These are phyloP conservation scores for Porphyrio hochstetteri DNA, from an alignment of 2,113 vertebrate genomes.

Conservation along the genomic window DNA sequence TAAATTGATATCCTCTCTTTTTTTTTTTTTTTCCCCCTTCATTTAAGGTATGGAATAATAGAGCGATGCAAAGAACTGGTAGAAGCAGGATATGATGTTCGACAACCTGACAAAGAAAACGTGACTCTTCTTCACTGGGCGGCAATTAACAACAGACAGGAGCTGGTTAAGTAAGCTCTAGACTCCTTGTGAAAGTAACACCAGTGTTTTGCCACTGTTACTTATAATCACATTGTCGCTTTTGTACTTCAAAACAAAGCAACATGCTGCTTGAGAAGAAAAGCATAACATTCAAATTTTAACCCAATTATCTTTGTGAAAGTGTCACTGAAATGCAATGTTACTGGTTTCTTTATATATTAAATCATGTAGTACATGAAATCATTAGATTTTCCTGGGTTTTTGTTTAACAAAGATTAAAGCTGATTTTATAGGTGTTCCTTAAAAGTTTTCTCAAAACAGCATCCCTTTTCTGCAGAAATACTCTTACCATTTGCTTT, in stretches of 20 bases:
- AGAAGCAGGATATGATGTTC: constrained; percentile 92
- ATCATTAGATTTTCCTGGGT: neutral
- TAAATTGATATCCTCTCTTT: neutral
- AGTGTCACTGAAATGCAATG: neutral
- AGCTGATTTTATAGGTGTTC: neutral
- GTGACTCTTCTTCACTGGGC: constrained; percentile 97
- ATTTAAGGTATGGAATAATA: constrained; percentile 87
- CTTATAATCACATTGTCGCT: neutral
- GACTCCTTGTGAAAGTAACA: neutral
- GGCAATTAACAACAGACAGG: constrained; percentile 93
- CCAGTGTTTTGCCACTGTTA: neutral
- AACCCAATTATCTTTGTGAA: neutral
- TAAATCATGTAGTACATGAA: neutral
- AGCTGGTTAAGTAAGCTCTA: constrained; percentile 88
- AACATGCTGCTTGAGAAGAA: neutral
- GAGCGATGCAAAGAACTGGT: constrained; percentile 94
- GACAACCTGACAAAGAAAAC: constrained; percentile 94
- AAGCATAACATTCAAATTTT: neutral
- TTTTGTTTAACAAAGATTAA: neutral
- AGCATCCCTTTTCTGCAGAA: neutral
- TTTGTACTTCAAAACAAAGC: neutral
- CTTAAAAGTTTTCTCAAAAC: neutral
- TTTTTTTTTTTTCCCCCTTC: neutral
- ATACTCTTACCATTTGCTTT: neutral
- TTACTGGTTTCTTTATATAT: neutral